A percentile compares a stretch with the other conserved stretches of the same genome.
phyloP scores from a whole-genome alignment of 2,113 vertebrate species.

The Peromyscus maniculatus region DNA sequence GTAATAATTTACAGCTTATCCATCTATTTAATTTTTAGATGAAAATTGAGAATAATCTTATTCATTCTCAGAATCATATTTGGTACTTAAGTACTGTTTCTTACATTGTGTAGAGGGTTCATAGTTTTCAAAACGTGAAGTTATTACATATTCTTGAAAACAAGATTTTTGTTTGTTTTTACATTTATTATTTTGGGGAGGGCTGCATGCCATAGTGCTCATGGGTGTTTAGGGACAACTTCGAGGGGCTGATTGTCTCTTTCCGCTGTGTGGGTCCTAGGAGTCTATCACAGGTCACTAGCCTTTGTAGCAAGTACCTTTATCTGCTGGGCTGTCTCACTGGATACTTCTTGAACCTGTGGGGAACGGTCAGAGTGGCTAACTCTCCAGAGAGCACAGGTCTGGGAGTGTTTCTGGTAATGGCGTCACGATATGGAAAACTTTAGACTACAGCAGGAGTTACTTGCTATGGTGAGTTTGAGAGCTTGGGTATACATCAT shows the following conservation, averaged over 20 bases:
- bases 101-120: constrained; percentile 15
- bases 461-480: not conserved
- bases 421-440: not conserved
- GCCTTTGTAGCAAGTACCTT: not conserved
- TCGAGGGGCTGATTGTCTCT: not conserved
- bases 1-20: constrained; percentile 26
- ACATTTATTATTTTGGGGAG: not conserved
- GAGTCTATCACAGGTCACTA: not conserved
- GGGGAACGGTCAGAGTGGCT: not conserved
- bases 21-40: not conserved
- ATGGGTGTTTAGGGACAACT: too few relatives aligned
- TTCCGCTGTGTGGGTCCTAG: not conserved
- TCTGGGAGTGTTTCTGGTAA: constrained; percentile 46
- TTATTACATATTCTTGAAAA: not conserved
- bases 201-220: not conserved
- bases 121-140: constrained; percentile 44
- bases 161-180: not conserved
- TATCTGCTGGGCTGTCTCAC: not conserved
- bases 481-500: not conserved
- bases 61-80: constrained; percentile 57
- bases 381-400: constrained; percentile 24
- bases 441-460: constrained; percentile 4
- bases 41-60: constrained; percentile 22
- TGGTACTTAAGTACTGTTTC: not conserved
- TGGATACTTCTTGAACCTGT: not conserved